Evolutionary conservation across 2,113 vertebrate genomes (phyloP), one percentile per base, ranked within the genome.

Genomic region (Collichthys lucidus): DNA sequence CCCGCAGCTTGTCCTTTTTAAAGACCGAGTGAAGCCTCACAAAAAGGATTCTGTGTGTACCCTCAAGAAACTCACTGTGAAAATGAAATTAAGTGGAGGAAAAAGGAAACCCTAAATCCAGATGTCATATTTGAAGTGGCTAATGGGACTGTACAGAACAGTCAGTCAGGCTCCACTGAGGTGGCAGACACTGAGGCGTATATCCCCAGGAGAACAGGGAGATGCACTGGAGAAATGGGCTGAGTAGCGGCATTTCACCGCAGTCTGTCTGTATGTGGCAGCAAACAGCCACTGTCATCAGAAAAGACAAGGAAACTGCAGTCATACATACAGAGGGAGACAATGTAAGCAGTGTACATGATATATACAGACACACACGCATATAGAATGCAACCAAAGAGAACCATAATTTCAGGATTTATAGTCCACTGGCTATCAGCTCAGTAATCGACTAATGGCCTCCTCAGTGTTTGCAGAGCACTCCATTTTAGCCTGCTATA

Each of bases 41-140:
- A 82, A 66, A 68, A 80, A 74, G 77, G 70, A 62, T 44, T 50
- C 35, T 67, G 53, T 83, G 69, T 85, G 68, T 70, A 79, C 68
- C 50, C 71, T 79, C 66, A 77, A 74, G 69, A 79, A 84, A 84
- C 71, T 68, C 60, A 10, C 74, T 74, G 56, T 74, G 77, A 88
- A 83, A 82, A 81, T 74, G 2, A 75, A 79, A 83, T 89, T 46
- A 79, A 76, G 66, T 49, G 24, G 56, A 80, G 72, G 74, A 75
- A 69, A 83, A 85, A 77, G 59, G 46, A 81, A 82, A 85, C 66
- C 64, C 46, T 74, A 29, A 80, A 86, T 66, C 82, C 86, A 89
- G 87, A 88, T 92, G 86, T 85, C 83, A 86, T 78, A 88, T 84
- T 86, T 90, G 78, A 90, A 91, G 88, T 79, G 72, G 87, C 61